Conservation (phyloP, 2,888 invertebrate species). For the Ditula angustiorana region DNA sequence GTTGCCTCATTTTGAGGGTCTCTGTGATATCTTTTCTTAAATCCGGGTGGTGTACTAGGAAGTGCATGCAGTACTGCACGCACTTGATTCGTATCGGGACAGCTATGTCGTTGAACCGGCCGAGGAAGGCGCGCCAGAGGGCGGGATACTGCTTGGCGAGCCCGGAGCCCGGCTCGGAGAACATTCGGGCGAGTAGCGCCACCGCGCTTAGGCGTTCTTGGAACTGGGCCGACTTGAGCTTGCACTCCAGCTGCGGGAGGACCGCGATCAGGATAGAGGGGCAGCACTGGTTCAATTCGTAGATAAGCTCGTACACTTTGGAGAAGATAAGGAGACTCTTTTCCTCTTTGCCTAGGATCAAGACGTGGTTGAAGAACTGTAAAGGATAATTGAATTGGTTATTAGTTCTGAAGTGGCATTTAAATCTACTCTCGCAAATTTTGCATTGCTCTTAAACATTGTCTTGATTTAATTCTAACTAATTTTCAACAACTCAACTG, state of each 20-base stretch:
- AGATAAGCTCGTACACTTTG: slow-evolving; percentile 97
- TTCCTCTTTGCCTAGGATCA: slow-evolving; percentile 96
- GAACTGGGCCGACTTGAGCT: slow-evolving; percentile 96
- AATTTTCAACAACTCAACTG: no score
- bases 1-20: slow-evolving; percentile 94
- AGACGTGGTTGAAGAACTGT: slow-evolving; percentile 97
- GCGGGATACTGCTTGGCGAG: slow-evolving; percentile 94
- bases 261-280: slow-evolving; percentile 94
- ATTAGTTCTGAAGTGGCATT: no score
- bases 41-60: slow-evolving; percentile 96
- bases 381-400: neutral
- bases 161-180: slow-evolving; percentile 96
- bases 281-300: slow-evolving; percentile 97
- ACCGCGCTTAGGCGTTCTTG: slow-evolving; percentile 94
- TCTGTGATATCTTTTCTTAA: slow-evolving; percentile 96
- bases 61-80: slow-evolving; percentile 99
- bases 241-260: slow-evolving; percentile 97
- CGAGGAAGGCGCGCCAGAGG: slow-evolving; percentile 97
- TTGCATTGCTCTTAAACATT: no score
- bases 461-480: no score
- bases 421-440: no score
- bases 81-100: slow-evolving; percentile 97
- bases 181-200: slow-evolving; percentile 96
- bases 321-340: slow-evolving; percentile 91
- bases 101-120: slow-evolving; percentile 97